phyloP scores from a whole-genome alignment of 2,888 invertebrate genomes.

The Stenurella melanura region DNA sequence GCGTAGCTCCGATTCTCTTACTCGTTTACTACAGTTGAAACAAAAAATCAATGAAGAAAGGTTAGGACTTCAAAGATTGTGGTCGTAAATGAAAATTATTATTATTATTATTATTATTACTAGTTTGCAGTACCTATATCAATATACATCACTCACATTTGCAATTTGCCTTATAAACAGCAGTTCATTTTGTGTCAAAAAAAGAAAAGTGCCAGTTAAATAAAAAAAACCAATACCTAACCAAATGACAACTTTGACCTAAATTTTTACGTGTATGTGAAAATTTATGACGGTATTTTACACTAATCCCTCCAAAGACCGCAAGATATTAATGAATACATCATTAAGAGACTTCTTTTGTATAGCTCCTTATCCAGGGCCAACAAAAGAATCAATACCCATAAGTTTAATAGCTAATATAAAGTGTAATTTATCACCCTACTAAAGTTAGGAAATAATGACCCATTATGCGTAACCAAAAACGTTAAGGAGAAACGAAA shows the following conservation, averaged over 20 bases:
- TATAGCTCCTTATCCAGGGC: neutral
- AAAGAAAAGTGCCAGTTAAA: no score
- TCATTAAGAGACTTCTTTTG: constrained; percentile 12
- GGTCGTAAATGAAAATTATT: no score
- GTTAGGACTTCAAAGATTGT: no score
- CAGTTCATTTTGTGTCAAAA: no score
- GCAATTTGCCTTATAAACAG: no score
- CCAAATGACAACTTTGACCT: neutral
- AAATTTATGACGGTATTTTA: neutral
- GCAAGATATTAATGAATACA: neutral
- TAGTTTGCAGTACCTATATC: no score
- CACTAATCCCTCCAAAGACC: neutral
- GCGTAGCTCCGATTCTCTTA: no score
- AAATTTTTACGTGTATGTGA: neutral
- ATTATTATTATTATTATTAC: no score
- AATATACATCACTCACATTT: no score
- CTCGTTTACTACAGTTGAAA: no score
- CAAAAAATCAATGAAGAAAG: no score
- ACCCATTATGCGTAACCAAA: constrained; percentile 10
- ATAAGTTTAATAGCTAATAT: constrained; percentile 23
- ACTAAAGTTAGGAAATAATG: constrained; percentile 15
- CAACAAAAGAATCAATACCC: constrained; percentile 14
- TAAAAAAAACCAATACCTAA: no score
- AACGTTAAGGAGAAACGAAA: neutral
- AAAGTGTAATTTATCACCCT: constrained; percentile 20